Base-by-base conservation (phyloP, 2,113 vertebrate genomes). In the rat (Rattus norvegicus) region DNA sequence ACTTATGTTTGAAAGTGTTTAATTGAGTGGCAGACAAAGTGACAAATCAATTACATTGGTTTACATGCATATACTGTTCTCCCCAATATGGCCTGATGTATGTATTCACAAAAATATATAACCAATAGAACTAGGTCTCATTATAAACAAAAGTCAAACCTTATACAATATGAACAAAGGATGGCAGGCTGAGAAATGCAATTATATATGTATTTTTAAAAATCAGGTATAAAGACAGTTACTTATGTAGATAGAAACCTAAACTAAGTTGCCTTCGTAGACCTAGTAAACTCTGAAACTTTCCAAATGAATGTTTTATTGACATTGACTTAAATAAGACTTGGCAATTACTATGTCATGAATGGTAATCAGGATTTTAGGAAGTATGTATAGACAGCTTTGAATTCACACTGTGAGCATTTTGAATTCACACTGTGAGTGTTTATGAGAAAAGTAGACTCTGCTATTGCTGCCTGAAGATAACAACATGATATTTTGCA, bases 181-280 rank as follows among this genome's bases (percentile, higher is more conserved):
- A 83, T 2, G 9, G 2, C 39, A 28, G 19, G 30, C 24, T 59
- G 30, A 56, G 13, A 2, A 86, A 28, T 79, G 20, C 49, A 8
- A 43, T 91, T 89, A 92, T 20, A 56, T 93, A 65, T 63, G 80
- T 81, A 65, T 59, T 81, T 81, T 56, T 30, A 65, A 91, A 92
- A 54, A 75, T 19, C 26, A 56, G 11, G n/a, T 4, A 43, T 72
- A 12, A 49, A 36, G 56, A 11, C 91, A 92, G 1, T 88, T 67
- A 69, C n/a, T 87, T 7, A 54, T 54, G 11, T 54, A 19, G 30
- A 39, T 13, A 73, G 6, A 90, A 92, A 17, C 6, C 6, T 33
- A 72, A 20, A 26, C 16, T 92, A 43, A 92, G 19, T 28, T 85
- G 54, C 7, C 26, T 13, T 79, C 63, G n/a, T 63, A 59, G 16